Base-by-base conservation (phyloP, 2,888 invertebrate genomes). In the Axea sp. region DNA sequence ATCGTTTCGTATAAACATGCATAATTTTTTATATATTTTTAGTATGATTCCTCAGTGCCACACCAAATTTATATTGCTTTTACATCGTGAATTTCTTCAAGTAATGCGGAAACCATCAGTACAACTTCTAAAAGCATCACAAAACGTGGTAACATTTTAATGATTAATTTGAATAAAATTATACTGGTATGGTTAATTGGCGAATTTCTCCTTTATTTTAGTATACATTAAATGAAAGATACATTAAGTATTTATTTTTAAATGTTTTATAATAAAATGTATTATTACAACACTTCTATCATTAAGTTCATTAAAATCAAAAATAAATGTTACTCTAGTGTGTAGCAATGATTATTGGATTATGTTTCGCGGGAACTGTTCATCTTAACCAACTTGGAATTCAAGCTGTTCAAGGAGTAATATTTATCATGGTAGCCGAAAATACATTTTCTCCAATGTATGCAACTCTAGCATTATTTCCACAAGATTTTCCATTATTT, bases 381-480 rank as follows among this genome's bases (percentile, higher is more conserved):
- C 88, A 90, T 0, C 88, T 91, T 0, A 93, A 93, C 37, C 97
- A 96, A 87, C 89, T 91, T 41, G 97, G 96, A 0, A 92, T 98
- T 12, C 95, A 96, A 83, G 94, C 96, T 14, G 92, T 96, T 0
- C 95, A 96, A 85, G 97, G 97, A 2, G 94, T 94, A 0, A 88
- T 97, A 3, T 97, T 96, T 87, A 92, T 96, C 77, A 91, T 96
- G 87, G 94, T 96, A 33, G 92, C 95, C 0, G 96, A 97, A 89
- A 95, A 96, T 83, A 95, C 96, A 0, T 97, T 97, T 88, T 92
- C 93, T 55, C 96, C 96, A 0, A 95, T 97, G 93, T 97, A 97
- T 86, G 93, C 95, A 0, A 94, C 96, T 0, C 89, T 98, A 30
- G 92, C 95, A 77, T 91, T 95, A 80, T 95, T 96, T 83, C 96